Base-by-base conservation (phyloP, 2,797 vertebrate species). In the Esox lucius region DNA sequence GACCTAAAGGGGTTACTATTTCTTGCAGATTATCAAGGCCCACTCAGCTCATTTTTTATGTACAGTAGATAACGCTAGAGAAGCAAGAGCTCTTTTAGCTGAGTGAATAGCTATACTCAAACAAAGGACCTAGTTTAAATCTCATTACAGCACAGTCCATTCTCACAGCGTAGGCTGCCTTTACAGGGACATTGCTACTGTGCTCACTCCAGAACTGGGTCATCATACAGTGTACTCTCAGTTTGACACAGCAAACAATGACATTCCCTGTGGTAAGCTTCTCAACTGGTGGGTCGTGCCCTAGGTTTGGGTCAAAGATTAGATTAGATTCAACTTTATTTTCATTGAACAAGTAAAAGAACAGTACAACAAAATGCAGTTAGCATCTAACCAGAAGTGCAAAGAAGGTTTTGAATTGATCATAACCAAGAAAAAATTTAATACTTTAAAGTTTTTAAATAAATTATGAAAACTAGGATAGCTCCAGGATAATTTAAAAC, bases 191-290 rank as follows among this genome's bases (percentile, higher is more conserved):
- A 65, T 31, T 24, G 26, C 7, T 70, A 53, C 51, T 56, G 13
- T 48, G 61, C 65, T 59, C 19, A 28, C 79, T 67, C 77, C 68
- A 76, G 70, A 80, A 75, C 26, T 86, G 82, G 83, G 82, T 80
- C 86, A 78, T 9, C 0, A 12, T 71, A 61, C 70, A 67, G 22
- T 68, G 31, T 74, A 17, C 73, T 66, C 70, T 78, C 48, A 75
- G 70, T 84, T 80, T 81, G 74, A 82, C 76, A 33, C 5, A 83
- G 78, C 80, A 72, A 78, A 86, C 75, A 88, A 80, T 83, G 70
- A 51, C 70, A 62, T 28, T 31, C 61, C 61, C 61, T 64, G 13
- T 31, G 1, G 26, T 64, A 6, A 46, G 42, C 42, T 46, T 46
- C 11, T 46, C 42, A 46, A 46, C 42, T 1, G 8, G 42, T 46